Evolutionary conservation across 2,888 invertebrate genomes (phyloP), one percentile per base, ranked within the genome.

Genomic region (Platypus cylindrus): DNA sequence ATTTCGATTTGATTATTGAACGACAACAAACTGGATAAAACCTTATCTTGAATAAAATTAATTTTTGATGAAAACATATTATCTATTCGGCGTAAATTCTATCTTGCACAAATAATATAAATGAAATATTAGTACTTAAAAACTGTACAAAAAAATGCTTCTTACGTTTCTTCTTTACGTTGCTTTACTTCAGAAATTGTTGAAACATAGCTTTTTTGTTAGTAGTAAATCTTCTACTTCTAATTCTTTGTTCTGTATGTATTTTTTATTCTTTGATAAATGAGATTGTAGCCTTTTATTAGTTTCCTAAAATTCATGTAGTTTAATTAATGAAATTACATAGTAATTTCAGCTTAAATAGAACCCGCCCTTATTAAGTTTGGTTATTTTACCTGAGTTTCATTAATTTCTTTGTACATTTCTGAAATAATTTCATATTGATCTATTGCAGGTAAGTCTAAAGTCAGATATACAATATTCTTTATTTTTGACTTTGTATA

Each of bases 401-500:
- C 45, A 13, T 45, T 37, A 22, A 58, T 48, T 45, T 52, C 55
- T 17, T 38, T 40, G 14, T 54, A 47, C 50, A 62, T 53, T 45
- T 62, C 62, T 11, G 53, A 45, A 24, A 60, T 54, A 13, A 62
- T 51, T 41, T 59, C 58, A 28, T 49, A 52, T 37, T 59, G 59
- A 45, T 57, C 50, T 3, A 60, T 60, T n/a, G 50, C 27, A 17
- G 43, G 41, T 28, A 62, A 43, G 25, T 59, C 59, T 17, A 62
- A 38, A 2, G 53, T 54, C 15, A 62, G 45, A 37, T 57, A 59
- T n/a, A 60, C 50, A 25, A 60, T 46, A 3, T 51, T 50, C 43
- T 62, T 62, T 25, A 61, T 55, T 37, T 54, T 53, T 1, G 60
- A 56, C 37, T 56, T 59, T 14, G 55, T 56, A 36, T 52, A 61